Conservation (phyloP, 2,113 vertebrate genomes). For the Speoplatyrhinus poulsoni region DNA sequence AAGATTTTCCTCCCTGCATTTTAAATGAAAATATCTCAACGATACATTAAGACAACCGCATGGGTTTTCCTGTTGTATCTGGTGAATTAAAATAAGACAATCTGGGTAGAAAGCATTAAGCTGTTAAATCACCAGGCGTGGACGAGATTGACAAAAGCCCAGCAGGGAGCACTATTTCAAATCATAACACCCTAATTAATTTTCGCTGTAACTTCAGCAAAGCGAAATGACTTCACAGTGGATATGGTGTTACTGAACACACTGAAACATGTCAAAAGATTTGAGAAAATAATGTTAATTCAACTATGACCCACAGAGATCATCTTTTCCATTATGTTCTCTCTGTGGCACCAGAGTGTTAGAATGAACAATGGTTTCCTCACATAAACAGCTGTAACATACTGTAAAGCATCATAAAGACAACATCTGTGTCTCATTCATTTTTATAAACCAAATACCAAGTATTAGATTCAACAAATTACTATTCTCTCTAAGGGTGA, state of each 20-base stretch:
- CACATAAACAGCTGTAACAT: too few species aligned
- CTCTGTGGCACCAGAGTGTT: not conserved
- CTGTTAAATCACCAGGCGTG: constrained; percentile 5
- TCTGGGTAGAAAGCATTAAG: constrained; percentile 14
- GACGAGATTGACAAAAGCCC: constrained; percentile 9
- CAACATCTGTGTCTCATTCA: too few species aligned
- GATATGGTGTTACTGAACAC: constrained; percentile 30
- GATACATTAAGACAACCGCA: constrained; percentile 51
- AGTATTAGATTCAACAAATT: too few species aligned
- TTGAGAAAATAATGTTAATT: constrained; percentile 1
- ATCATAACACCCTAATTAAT: constrained; percentile 56
- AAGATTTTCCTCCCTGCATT: constrained; percentile 35
- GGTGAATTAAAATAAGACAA: constrained; percentile 13
- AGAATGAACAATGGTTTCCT: too few species aligned
- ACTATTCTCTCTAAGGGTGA: too few species aligned
- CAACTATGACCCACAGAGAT: constrained; percentile 15
- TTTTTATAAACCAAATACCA: too few species aligned
- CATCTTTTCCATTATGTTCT: not conserved
- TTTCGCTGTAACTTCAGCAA: constrained; percentile 13
- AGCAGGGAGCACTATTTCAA: constrained; percentile 37
- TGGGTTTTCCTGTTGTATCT: constrained; percentile 13
- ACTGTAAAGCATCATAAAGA: too few species aligned
- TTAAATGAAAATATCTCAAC: constrained; percentile 27
- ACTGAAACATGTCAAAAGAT: constrained; percentile 37
- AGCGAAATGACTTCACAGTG: constrained; percentile 43